phyloP scores from a whole-genome alignment of 2,888 invertebrate species.

The Eristalis tenax region DNA sequence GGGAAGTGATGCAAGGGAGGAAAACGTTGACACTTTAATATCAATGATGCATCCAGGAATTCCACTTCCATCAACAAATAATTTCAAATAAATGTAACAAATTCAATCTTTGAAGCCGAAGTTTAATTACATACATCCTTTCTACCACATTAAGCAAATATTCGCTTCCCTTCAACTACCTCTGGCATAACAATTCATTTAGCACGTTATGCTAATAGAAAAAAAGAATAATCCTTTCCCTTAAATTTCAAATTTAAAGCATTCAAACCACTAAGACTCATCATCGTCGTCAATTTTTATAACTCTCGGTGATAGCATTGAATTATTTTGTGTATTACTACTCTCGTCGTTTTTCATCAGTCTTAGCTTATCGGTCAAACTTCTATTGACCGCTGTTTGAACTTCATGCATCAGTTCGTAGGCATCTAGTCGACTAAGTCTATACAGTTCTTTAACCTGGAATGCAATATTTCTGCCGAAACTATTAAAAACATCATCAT shows the following conservation, averaged over 20 bases:
- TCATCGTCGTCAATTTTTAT: slow-evolving; percentile 44
- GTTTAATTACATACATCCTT: background rate
- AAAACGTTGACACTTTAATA: too few species aligned
- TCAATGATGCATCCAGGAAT: too few species aligned
- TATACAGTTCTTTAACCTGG: slow-evolving; percentile 59
- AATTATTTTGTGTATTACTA: slow-evolving; percentile 15
- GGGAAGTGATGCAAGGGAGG: too few species aligned
- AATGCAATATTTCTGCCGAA: slow-evolving; percentile 65
- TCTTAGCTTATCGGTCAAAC: slow-evolving; percentile 57
- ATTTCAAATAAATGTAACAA: background rate
- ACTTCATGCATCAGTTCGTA: slow-evolving; percentile 65
- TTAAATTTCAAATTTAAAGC: background rate
- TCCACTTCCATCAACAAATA: too few species aligned
- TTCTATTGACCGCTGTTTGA: slow-evolving; percentile 53
- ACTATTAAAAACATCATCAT: slow-evolving; percentile 67
- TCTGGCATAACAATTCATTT: background rate
- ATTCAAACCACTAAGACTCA: background rate
- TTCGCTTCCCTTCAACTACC: background rate
- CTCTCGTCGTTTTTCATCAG: slow-evolving; percentile 18
- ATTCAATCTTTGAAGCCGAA: background rate
- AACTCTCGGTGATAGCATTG: slow-evolving; percentile 31
- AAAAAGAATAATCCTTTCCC: background rate
- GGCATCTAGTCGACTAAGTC: slow-evolving; percentile 53
- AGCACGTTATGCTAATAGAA: background rate
- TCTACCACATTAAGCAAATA: background rate